Evolutionary conservation across 92 coral and sea anemone species (phyloP).

Genomic region (Palythoa heliodiscus): DNA sequence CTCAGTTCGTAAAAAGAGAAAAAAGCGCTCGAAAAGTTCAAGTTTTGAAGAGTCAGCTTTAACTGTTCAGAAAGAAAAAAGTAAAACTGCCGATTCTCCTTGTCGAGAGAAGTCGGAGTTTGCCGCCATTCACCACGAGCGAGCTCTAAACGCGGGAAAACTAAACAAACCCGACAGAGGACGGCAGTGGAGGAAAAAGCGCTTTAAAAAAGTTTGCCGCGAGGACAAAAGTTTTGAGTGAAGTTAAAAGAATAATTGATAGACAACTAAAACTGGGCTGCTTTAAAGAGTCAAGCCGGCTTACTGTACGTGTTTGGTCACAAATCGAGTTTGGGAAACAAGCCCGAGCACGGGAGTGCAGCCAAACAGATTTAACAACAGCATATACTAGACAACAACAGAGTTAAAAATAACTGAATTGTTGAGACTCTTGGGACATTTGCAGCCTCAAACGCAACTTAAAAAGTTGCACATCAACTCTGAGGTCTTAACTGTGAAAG

Average conservation of each 20-base stretch:
- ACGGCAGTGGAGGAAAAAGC: constrained; percentile 81
- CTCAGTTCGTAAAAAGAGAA: constrained; percentile 55
- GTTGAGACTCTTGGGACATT: background rate
- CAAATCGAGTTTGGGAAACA: background rate
- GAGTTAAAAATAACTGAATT: background rate
- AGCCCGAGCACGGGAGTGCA: background rate
- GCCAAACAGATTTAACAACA: too few species aligned
- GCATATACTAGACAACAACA: background rate
- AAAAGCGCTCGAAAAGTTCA: constrained; percentile 36
- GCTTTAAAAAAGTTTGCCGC: constrained; percentile 40
- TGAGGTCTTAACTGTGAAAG: too few species aligned
- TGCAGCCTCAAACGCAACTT: background rate
- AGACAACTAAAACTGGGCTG: background rate
- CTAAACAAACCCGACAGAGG: constrained; percentile 78
- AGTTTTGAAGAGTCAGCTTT: constrained; percentile 44
- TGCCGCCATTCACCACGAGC: constrained; percentile 82
- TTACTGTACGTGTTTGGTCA: background rate
- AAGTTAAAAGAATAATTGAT: background rate
- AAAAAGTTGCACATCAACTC: background rate
- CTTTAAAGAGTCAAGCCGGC: background rate
- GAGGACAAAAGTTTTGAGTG: constrained; percentile 56
- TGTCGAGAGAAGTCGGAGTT: constrained; percentile 70
- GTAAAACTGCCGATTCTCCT: constrained; percentile 25
- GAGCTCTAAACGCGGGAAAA: constrained; percentile 87
- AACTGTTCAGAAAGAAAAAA: constrained; percentile 36